Evolutionary conservation across 2,113 vertebrate genomes (phyloP), one percentile per base, ranked within the genome.

Genomic region (Suncus etruscus): DNA sequence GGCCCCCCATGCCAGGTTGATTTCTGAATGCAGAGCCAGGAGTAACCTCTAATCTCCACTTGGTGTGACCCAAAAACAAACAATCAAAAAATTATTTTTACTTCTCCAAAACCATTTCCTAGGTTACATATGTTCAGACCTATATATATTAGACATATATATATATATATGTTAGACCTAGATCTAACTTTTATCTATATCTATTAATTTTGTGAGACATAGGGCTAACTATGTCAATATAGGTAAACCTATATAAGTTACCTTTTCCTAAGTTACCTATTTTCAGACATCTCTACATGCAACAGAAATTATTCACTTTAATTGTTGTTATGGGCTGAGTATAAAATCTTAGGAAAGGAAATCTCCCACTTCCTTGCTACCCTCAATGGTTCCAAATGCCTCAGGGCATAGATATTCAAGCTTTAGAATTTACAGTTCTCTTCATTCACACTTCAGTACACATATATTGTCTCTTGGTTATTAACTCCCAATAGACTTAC

Each of bases 401-500:
- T 54, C 73, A 78, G 8, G 18, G 16, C 29, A 90, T 91, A 86
- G 27, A 32, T 90, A 61, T 76, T n/a, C 82, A 74, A 94, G 51
- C 58, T 80, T 80, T 76, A 77, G 68, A 74, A 82, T 89, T 77
- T 50, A 58, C 89, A 16, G 8, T 73, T 92, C n/a, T 90, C 63
- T 39, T 84, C 54, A 78, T 78, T 91, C 77, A 92, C 4, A 1
- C 69, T n/a, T 92, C 82, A 88, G 8, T 50, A 82, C 80, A 94
- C 65, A 86, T n/a, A 72, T 86, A 54, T 3, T 82, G 45, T 94
- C 72, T 95, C 77, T 68, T 80, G 81, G 74, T 89, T 95, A 88
- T 92, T 85, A 87, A 89, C 82, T 93, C 91, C 82, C 81, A 73
- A 29, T 81, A 78, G 88, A 51, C 24, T 93, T 94, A 45, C 32